A percentile compares a stretch with the other conserved stretches of the same genome.
Evolutionary conservation across 2,797 vertebrate species (phyloP).

Genomic region (Apodemus agrarius): DNA sequence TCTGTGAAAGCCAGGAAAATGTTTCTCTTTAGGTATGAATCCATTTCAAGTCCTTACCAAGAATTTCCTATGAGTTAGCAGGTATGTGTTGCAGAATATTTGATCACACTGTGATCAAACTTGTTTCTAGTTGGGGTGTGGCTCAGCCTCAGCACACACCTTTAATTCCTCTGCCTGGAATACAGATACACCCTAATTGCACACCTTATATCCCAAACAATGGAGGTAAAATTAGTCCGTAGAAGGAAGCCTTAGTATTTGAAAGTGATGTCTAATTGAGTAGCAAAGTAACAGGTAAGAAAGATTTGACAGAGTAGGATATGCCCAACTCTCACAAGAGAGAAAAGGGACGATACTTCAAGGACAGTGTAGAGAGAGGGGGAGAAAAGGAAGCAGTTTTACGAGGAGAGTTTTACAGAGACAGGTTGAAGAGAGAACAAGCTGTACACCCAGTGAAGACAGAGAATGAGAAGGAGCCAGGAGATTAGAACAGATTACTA

Average conservation of each 20-base stretch:
- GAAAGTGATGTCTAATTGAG: background rate
- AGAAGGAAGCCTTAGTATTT: background rate
- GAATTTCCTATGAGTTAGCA: constrained; percentile 51
- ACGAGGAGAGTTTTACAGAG: background rate
- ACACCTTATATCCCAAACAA: background rate
- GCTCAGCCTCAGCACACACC: background rate
- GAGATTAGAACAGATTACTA: background rate
- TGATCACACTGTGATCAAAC: background rate
- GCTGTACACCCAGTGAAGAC: too few relatives aligned
- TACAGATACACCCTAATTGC: background rate
- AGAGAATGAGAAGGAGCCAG: background rate
- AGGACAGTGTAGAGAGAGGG: background rate
- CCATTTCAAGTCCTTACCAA: constrained; percentile 38
- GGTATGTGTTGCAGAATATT: background rate
- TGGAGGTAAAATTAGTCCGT: background rate
- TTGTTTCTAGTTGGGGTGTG: background rate
- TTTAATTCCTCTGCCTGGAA: background rate
- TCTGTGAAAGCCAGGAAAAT: constrained; percentile 24
- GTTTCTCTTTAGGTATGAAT: constrained; percentile 32
- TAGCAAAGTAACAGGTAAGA: background rate
- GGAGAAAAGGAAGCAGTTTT: background rate
- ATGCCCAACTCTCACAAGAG: background rate
- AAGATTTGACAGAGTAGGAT: background rate
- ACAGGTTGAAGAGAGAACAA: background rate
- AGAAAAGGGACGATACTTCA: background rate